These are phyloP conservation scores for Phrynocephalus guinanensis DNA, from an alignment of 2,797 vertebrate species.

Conservation along the genomic window DNA sequence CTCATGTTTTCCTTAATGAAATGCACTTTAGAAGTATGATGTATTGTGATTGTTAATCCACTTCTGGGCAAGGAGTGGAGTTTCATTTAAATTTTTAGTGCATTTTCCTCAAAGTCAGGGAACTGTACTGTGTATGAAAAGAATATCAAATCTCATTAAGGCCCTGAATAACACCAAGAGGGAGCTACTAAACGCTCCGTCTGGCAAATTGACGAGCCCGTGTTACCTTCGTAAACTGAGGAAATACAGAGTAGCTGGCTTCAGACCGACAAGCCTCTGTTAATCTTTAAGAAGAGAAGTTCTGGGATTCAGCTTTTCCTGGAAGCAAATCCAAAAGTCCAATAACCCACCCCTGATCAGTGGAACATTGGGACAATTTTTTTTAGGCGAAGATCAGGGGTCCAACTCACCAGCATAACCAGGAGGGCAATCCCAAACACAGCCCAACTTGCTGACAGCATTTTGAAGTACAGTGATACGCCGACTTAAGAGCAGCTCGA, in stretches of 20 bases:
- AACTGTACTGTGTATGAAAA: conserved; percentile 9
- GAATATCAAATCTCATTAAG: conserved; percentile 32
- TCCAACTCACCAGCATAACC: background rate
- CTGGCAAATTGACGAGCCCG: background rate
- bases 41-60: conserved; percentile 52
- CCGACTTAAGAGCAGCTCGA: no score
- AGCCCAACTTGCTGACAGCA: background rate
- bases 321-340: background rate
- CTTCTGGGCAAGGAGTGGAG: conserved; percentile 51
- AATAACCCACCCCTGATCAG: background rate
- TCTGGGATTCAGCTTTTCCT: no score
- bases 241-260: background rate
- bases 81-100: conserved; percentile 46
- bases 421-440: background rate
- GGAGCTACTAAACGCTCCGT: background rate
- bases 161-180: background rate
- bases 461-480: background rate
- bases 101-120: conserved; percentile 53
- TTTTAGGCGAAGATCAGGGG: background rate
- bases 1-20: conserved; percentile 74
- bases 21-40: conserved; percentile 72
- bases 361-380: background rate
- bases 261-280: background rate
- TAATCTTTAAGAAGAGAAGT: background rate
- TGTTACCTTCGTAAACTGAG: background rate